Conservation (phyloP, 2,888 invertebrate species). For the Cantharis rufa region DNA sequence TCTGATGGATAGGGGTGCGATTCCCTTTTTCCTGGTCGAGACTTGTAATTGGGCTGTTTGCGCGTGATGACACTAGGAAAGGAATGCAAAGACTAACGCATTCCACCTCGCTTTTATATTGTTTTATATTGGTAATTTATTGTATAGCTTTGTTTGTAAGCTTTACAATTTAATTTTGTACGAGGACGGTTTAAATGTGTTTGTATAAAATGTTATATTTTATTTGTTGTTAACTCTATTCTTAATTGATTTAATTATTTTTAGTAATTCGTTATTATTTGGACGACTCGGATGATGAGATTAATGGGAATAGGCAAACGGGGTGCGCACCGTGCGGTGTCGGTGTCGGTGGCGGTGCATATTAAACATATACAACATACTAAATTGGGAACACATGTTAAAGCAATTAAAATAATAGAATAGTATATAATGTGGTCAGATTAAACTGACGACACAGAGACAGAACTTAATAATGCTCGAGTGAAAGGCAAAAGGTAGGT, state of each 20-base stretch:
- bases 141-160: constrained; percentile 54
- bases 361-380: constrained; percentile 44
- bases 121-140: constrained; percentile 57
- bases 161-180: constrained; percentile 52
- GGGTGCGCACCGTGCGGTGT: background rate
- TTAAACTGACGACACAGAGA: constrained; percentile 20
- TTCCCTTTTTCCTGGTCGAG: constrained; percentile 30
- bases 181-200: constrained; percentile 43
- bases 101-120: constrained; percentile 54
- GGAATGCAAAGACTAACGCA: constrained; percentile 54
- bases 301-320: constrained; percentile 8
- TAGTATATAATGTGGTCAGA: constrained; percentile 45
- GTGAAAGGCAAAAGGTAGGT: constrained; percentile 27
- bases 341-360: constrained; percentile 40
- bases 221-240: constrained; percentile 48
- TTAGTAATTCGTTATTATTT: constrained; percentile 47
- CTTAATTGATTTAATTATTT: constrained; percentile 47
- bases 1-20: constrained; percentile 46
- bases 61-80: constrained; percentile 48
- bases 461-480: constrained; percentile 22
- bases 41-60: constrained; percentile 45
- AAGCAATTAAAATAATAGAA: constrained; percentile 51
- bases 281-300: constrained; percentile 8
- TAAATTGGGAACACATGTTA: constrained; percentile 47
- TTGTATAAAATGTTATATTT: constrained; percentile 43